Evolutionary conservation across 2,888 invertebrate species (phyloP), one percentile per base, ranked within the genome.

Genomic region (Phoronis australis): DNA sequence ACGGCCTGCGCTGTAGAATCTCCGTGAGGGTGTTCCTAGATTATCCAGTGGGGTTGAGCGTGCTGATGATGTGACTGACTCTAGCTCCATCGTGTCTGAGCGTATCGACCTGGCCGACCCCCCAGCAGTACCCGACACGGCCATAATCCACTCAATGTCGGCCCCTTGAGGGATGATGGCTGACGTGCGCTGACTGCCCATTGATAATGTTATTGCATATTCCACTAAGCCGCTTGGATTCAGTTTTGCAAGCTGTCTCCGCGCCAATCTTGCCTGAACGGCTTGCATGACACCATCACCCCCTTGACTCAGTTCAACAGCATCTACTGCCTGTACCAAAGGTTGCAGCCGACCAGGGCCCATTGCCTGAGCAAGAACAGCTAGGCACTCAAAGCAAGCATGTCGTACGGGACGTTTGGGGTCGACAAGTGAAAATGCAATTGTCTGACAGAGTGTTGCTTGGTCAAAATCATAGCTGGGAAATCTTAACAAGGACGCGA

Each of bases 321-420:
- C 68, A 55, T 79, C 75, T 3, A 80, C 77, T 37, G 77, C 77
- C 42, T 79, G 68, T 42, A 81, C 69, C 57, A 90, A 75, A 65
- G 84, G 76, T 1, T 84, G 83, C 0, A 77, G 63, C 52, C 76
- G 71, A 22, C 81, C 79, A 25, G 81, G 79, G 0, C 84, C 83
- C 58, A 84, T 80, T 48, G 87, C 83, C 75, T 88, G 87, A 2
- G 87, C 87, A 38, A 90, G 75, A 23, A 87, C 85, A 0, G 90
- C 87, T 42, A 90, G 77, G 27, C 87, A 85, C 72, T 91, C 90
- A 47, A 91, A 82, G 48, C 83, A 87, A 55, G 83, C 91, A 78
- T 83, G 91, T 65, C 83, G 84, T 55, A 86, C 92, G 64, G 83
- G 84, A 71, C 85, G 83, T 64, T 86, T 89, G 59, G 82, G 84